phyloP scores from a whole-genome alignment of 2,888 invertebrate species.

The Rugalucina vietnamica region DNA sequence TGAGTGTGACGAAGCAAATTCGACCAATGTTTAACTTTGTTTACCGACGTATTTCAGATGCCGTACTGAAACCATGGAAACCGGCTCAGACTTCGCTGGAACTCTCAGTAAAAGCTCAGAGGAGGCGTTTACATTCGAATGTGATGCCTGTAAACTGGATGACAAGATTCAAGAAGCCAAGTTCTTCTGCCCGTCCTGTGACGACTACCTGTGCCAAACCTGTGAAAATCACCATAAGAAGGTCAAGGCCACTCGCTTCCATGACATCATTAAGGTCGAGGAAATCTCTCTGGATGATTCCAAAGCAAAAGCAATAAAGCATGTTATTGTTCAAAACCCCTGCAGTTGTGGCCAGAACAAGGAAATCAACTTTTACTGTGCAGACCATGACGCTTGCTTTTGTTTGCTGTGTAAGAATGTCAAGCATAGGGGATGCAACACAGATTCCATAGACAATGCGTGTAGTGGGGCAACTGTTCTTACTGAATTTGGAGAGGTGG shows the following conservation, averaged over 20 bases:
- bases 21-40: too few relatives aligned
- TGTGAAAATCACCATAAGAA: background rate
- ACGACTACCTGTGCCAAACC: background rate
- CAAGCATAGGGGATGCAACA: background rate
- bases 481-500: background rate
- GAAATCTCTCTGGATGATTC: too few relatives aligned
- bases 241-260: background rate
- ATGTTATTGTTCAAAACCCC: too few relatives aligned
- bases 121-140: background rate
- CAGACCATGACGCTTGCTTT: background rate
- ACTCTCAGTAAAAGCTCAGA: background rate
- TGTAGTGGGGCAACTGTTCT: background rate
- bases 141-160: background rate
- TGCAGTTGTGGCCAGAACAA: constrained; percentile 3
- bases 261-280: background rate
- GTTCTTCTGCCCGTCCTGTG: background rate
- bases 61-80: background rate
- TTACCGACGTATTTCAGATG: too few relatives aligned
- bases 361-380: background rate
- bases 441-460: background rate
- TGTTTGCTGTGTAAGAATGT: background rate
- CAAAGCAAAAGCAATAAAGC: too few relatives aligned
- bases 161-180: background rate
- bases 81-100: background rate
- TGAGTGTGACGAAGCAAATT: too few relatives aligned